Percentiles rank a stretch among this genome's conserved stretches.
phyloP scores from a whole-genome alignment of 2,797 vertebrate species.

The Clarias platycephalus region DNA sequence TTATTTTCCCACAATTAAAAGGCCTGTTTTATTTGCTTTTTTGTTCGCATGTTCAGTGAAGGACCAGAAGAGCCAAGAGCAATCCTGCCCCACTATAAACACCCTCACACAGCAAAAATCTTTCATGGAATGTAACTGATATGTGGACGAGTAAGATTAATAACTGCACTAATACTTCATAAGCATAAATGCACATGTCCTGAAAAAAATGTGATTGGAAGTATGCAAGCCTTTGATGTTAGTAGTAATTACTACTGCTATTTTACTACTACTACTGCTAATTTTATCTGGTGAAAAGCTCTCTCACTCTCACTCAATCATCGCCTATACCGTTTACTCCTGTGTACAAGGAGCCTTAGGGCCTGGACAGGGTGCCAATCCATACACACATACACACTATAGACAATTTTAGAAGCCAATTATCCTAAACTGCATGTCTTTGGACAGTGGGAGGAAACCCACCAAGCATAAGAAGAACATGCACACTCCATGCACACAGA shows the following conservation, averaged over 20 bases:
- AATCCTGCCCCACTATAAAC: conserved; percentile 58
- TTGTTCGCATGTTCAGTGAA: conserved; percentile 53
- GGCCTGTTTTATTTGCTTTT: conserved; percentile 57
- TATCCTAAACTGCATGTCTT: too few species aligned
- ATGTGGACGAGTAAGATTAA: conserved; percentile 20
- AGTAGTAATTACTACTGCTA: not conserved
- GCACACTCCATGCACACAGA: too few species aligned
- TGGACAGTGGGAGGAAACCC: too few species aligned
- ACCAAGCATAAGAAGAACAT: too few species aligned
- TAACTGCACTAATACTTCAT: not conserved
- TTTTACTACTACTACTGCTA: too few species aligned
- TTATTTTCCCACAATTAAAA: conserved; percentile 72
- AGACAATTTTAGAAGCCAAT: too few species aligned
- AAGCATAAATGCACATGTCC: conserved; percentile 2
- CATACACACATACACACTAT: too few species aligned
- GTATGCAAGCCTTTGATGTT: not conserved
- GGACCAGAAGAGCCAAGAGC: conserved; percentile 30
- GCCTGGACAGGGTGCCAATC: too few species aligned
- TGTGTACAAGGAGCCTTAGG: too few species aligned
- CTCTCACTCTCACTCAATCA: too few species aligned
- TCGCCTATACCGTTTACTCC: too few species aligned
- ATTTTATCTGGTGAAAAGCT: too few species aligned
- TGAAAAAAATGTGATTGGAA: not conserved
- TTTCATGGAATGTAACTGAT: conserved; percentile 10
- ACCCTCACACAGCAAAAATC: not conserved